Evolutionary conservation across 2,888 invertebrate genomes (phyloP), one percentile per base, ranked within the genome.

Genomic region (Galeruca laticollis): DNA sequence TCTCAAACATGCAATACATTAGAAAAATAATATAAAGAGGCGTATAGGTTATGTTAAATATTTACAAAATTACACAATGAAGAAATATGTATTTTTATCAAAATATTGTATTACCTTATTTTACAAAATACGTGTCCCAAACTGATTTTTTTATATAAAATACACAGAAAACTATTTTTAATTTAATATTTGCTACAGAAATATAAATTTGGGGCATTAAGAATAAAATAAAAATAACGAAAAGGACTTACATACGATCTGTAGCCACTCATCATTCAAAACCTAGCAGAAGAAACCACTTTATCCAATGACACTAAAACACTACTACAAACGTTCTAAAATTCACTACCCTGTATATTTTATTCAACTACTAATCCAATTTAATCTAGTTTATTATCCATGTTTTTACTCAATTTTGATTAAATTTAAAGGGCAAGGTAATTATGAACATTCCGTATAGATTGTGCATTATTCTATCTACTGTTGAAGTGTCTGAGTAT

Each of bases 261-360:
- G 66, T 66, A 66, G 75, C 76, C 75, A 69, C 80, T 81, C 80
- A 81, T 81, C 70, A 73, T 78, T 75, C 69, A 57, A 68, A 69
- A 75, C 69, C 35, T 59, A 68, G 10, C 47, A 57, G 35, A 52
- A 33, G 47, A 26, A 52, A 21, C 33, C 37, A 20, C 61, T 43
- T 70, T 70, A 65, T 64, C 68, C 51, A 66, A 52, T 65, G 37
- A 63, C 69, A 68, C 68, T 61, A 15, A 15, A 15, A 26, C 65
- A 59, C 56, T 52, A 56, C 33, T 35, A 35, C 8, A 20, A 51
- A 10, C 10, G 13, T 43, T 43, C 43, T 15, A 43, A 26, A 26
- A 26, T 26, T n/a, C n/a, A n/a, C n/a, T 6, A 26, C 40, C 40
- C 51, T 51, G 8, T 51, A 20, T 21, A 21, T 6, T 20, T 51